Evolutionary conservation across 2,888 invertebrate genomes (phyloP), one percentile per base, ranked within the genome.

Genomic region (Dromius quadrimaculatus): DNA sequence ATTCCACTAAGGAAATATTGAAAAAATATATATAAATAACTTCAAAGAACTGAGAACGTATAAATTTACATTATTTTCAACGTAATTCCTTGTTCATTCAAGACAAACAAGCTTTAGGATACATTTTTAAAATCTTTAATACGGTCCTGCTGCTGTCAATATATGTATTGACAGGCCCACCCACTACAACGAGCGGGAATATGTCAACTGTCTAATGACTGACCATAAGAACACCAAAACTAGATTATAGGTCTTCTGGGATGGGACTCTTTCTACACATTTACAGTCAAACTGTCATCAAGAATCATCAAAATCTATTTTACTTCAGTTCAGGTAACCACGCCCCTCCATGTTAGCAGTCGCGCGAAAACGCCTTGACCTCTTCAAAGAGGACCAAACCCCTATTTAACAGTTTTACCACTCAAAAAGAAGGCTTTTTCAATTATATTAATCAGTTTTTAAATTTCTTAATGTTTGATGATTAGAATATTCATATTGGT

Each of bases 191-290:
- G 62, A 23, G 65, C 54, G 66, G 57, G 59, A 68, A 68, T 68
- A 28, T 68, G 68, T 68, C 68, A 68, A 23, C 45, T 68, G 68
- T 68, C 57, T 22, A 32, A 19, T 68, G 68, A 45, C 20, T 54
- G 38, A 54, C 50, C 65, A 65, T 38, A 15, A 3, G 17, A 47
- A 47, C 47, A 47, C 43, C 23, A 9, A 68, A 59, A 59, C 43
- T 34, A 17, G 57, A 68, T 68, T 68, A 68, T 45, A 59, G 45
- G 57, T 57, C 57, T n/a, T n/a, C n/a, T n/a, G n/a, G n/a, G n/a
- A n/a, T n/a, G n/a, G n/a, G 41, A 19, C 43, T 6, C 23, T 43
- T 36, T 57, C 57, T 38, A 11, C 57, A 54, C 15, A 19, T 38
- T 20, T n/a, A 34, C 57, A 19, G 38, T n/a, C n/a, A n/a, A n/a